These are phyloP conservation scores for Meiosimyza platycephala DNA, from an alignment of 2,888 invertebrate genomes.

Conservation along the genomic window DNA sequence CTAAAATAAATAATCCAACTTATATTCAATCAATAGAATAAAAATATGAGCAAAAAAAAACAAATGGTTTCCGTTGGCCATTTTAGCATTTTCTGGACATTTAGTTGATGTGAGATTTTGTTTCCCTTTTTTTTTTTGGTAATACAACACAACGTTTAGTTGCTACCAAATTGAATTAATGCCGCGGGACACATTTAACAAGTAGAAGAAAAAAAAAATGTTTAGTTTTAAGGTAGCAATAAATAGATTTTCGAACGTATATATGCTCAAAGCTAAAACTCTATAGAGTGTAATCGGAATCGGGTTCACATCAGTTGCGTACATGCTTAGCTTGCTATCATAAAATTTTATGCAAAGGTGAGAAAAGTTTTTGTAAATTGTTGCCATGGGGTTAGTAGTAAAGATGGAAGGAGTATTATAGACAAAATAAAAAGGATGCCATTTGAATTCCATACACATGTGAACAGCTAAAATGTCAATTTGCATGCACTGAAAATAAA, in stretches of 20 bases:
- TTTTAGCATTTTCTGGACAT: slow-evolving; percentile 13
- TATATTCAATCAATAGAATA: too few species aligned
- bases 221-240: not conserved
- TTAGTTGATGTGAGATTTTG: slow-evolving; percentile 7
- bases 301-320: not conserved
- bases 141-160: slow-evolving; percentile 3
- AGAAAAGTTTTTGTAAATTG: slow-evolving; percentile 28
- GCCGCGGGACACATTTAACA: slow-evolving; percentile 59
- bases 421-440: not conserved
- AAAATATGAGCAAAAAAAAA: too few species aligned
- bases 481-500: too few species aligned
- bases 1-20: too few species aligned
- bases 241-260: slow-evolving; percentile 3
- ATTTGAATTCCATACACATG: not conserved
- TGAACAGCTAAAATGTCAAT: too few species aligned
- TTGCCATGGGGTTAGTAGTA: not conserved
- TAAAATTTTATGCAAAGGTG: slow-evolving; percentile 41
- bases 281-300: not conserved
- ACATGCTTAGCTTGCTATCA: not conserved
- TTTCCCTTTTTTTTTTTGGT: not conserved
- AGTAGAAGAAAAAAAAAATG: not conserved
- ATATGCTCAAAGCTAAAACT: not conserved
- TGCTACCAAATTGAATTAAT: slow-evolving; percentile 57
- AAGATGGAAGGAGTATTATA: too few species aligned
- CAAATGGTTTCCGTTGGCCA: not conserved